phyloP scores from a whole-genome alignment of 2,888 invertebrate genomes.

The Tenthredo distinguenda region DNA sequence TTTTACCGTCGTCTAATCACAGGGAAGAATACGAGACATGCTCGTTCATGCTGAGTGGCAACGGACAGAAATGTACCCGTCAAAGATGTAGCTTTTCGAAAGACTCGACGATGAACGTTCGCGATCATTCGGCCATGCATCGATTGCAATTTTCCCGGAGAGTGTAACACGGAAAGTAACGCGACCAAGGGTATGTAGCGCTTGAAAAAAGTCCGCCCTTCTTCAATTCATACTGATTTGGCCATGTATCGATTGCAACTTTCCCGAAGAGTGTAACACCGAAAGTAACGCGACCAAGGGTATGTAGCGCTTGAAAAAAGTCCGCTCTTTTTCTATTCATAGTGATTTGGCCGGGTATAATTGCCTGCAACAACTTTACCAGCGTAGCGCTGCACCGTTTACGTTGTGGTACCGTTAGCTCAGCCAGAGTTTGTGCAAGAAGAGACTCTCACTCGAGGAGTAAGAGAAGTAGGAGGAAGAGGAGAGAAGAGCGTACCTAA shows the following conservation, averaged over 20 bases:
- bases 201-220: neutral
- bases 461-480: neutral
- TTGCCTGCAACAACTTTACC: conserved; percentile 2
- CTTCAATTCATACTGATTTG: neutral
- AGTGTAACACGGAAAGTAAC: neutral
- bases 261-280: neutral
- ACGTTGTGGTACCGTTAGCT: neutral
- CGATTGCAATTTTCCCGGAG: neutral
- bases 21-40: neutral
- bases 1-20: neutral
- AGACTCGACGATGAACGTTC: neutral
- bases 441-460: conserved; percentile 12
- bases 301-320: neutral
- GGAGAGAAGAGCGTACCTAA: neutral
- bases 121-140: neutral
- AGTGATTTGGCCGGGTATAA: neutral
- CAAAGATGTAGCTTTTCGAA: neutral
- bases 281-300: neutral
- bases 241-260: neutral
- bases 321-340: neutral
- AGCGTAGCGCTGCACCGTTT: neutral
- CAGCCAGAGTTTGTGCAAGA: conserved; percentile 1
- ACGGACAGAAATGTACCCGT: neutral
- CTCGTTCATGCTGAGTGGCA: neutral
- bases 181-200: neutral